A percentile compares a stretch with the other conserved stretches of the same genome.
These are phyloP conservation scores for Coronaproctus castanopsis DNA, from an alignment of 2,888 invertebrate species.

Conservation along the genomic window DNA sequence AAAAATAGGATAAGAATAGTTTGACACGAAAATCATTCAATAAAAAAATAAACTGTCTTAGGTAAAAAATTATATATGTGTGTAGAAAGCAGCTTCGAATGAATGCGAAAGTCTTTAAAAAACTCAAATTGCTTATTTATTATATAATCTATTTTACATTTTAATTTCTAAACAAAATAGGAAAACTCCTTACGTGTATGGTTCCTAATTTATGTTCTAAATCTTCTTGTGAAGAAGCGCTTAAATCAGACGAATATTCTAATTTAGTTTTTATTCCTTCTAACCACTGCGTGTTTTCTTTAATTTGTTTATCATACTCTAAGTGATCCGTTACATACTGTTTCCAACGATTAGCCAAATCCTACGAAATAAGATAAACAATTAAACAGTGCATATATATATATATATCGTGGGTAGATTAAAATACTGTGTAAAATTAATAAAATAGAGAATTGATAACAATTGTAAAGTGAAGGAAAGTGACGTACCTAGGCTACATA, in stretches of 20 bases:
- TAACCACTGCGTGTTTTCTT: constrained; percentile 66
- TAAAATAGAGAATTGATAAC: background rate
- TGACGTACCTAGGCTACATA: too few species aligned
- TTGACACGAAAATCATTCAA: too few species aligned
- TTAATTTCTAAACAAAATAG: background rate
- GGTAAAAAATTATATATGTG: too few species aligned
- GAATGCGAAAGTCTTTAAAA: too few species aligned
- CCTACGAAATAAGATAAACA: constrained; percentile 27
- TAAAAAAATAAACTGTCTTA: too few species aligned
- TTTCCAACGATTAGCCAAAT: constrained; percentile 76
- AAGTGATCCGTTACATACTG: constrained; percentile 72
- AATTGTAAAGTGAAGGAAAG: background rate
- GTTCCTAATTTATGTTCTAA: constrained; percentile 63
- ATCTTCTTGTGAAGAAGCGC: constrained; percentile 62
- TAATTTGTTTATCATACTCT: constrained; percentile 60
- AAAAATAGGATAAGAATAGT: too few species aligned
- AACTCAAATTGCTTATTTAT: background rate
- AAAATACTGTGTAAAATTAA: background rate
- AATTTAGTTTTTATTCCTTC: constrained; percentile 61
- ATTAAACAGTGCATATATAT: too few species aligned
- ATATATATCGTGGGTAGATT: too few species aligned
- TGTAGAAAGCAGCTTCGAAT: too few species aligned
- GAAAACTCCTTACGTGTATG: constrained; percentile 30
- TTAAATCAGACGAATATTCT: constrained; percentile 66
- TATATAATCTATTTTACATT: background rate